Conservation (phyloP, 2,888 invertebrate genomes). For the Mythimna pallens region DNA sequence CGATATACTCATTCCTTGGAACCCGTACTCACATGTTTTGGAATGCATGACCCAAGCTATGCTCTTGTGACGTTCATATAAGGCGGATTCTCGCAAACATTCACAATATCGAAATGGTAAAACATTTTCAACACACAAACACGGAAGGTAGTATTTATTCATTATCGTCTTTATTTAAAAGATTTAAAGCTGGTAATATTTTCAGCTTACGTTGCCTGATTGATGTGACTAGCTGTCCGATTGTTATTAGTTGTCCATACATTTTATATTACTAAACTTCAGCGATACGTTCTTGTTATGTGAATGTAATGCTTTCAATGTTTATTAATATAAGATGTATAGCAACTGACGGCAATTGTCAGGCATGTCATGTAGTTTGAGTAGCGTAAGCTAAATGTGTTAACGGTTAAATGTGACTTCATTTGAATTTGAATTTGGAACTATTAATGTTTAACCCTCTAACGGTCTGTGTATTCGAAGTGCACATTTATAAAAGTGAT, state of each 20-base stretch:
- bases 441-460: slow-evolving; percentile 24
- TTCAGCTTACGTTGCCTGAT: slow-evolving; percentile 73
- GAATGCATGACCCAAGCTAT: slow-evolving; percentile 86
- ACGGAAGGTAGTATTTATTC: slow-evolving; percentile 89
- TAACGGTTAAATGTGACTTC: slow-evolving; percentile 68
- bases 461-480: slow-evolving; percentile 21
- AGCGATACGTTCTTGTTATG: slow-evolving; percentile 20
- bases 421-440: slow-evolving; percentile 64
- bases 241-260: slow-evolving; percentile 19
- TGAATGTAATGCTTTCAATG: slow-evolving; percentile 26
- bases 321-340: slow-evolving; percentile 32
- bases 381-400: slow-evolving; percentile 46
- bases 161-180: slow-evolving; percentile 82
- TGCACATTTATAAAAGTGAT: slow-evolving; percentile 39
- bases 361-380: slow-evolving; percentile 35
- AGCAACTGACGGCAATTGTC: slow-evolving; percentile 22
- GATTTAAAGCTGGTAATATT: slow-evolving; percentile 68
- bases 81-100: slow-evolving; percentile 82
- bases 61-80: slow-evolving; percentile 82
- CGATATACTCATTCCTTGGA: slow-evolving; percentile 89
- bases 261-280: slow-evolving; percentile 34
- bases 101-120: slow-evolving; percentile 88
- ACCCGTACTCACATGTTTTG: slow-evolving; percentile 80
- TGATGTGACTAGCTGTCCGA: slow-evolving; percentile 3
- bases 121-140: slow-evolving; percentile 86